Evolutionary conservation across 2,888 invertebrate species (phyloP).

Genomic region (Drosophila hamatofila): DNA sequence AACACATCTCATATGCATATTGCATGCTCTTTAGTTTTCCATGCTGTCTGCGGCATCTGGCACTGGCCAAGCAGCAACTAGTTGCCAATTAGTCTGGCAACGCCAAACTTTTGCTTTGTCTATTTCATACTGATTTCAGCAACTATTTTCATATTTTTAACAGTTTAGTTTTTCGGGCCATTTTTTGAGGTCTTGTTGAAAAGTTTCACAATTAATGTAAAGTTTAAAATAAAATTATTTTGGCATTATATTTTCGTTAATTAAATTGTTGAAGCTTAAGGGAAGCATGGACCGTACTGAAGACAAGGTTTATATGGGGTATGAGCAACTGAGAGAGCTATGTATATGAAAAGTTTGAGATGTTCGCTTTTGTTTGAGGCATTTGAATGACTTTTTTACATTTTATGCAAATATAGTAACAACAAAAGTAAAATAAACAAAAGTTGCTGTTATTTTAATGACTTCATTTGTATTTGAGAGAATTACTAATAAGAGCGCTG

Average conservation of each 20-base stretch:
- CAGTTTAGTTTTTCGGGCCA: neutral
- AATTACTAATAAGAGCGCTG: too few relatives aligned
- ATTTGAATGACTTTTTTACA: too few relatives aligned
- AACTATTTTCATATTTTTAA: constrained; percentile 7
- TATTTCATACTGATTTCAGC: neutral
- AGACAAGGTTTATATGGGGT: neutral
- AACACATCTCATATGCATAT: constrained; percentile 49
- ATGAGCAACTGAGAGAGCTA: neutral
- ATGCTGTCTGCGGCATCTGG: constrained; percentile 14
- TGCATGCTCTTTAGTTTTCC: constrained; percentile 26
- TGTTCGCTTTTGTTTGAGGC: too few relatives aligned
- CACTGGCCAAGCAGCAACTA: constrained; percentile 12
- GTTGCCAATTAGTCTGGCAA: constrained; percentile 13
- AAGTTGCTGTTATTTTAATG: too few relatives aligned
- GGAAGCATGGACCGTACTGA: neutral
- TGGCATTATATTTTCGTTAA: neutral
- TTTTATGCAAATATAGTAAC: too few relatives aligned
- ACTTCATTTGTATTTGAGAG: too few relatives aligned
- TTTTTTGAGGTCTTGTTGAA: neutral
- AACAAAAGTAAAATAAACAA: too few relatives aligned
- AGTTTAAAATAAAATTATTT: constrained; percentile 2
- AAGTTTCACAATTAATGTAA: constrained; percentile 2
- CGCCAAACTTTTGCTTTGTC: constrained; percentile 1
- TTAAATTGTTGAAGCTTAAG: neutral
- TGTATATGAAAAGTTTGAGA: neutral